phyloP scores from a whole-genome alignment of 2,888 invertebrate species.

The Shargacucullia verbasci region DNA sequence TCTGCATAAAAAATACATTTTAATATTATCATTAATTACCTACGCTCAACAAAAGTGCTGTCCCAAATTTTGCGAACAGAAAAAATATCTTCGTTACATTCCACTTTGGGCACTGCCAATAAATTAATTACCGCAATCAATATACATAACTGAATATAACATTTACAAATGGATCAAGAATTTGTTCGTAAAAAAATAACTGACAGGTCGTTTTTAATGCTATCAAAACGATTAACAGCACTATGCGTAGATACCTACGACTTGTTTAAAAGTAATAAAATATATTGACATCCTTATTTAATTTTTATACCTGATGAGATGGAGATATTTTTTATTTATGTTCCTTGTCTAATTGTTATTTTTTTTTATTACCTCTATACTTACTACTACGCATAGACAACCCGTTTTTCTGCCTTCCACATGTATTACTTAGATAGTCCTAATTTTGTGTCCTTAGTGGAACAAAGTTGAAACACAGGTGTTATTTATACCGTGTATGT shows the following conservation, averaged over 20 bases:
- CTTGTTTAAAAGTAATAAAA: conserved; percentile 1
- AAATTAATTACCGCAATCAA: conserved; percentile 21
- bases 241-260: not conserved
- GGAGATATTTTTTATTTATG: conserved; percentile 2
- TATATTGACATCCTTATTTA: conserved; percentile 12
- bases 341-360: not conserved
- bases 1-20: no score
- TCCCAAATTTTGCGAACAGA: conserved; percentile 1
- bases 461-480: conserved; percentile 49
- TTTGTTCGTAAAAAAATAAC: conserved; percentile 9
- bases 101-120: conserved; percentile 8
- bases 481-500: conserved; percentile 59
- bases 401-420: no score
- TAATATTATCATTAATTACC: not conserved
- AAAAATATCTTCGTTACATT: not conserved
- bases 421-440: no score
- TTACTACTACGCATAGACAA: no score
- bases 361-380: no score
- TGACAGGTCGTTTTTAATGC: conserved; percentile 8
- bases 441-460: conserved; percentile 38
- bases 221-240: conserved; percentile 8
- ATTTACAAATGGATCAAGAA: conserved; percentile 24
- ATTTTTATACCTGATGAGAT: not conserved
- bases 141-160: conserved; percentile 9
- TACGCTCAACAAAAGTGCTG: not conserved